Evolutionary conservation across 2,797 vertebrate genomes (phyloP), one percentile per base, ranked within the genome.

Genomic region (Paedocypris micromegethes): DNA sequence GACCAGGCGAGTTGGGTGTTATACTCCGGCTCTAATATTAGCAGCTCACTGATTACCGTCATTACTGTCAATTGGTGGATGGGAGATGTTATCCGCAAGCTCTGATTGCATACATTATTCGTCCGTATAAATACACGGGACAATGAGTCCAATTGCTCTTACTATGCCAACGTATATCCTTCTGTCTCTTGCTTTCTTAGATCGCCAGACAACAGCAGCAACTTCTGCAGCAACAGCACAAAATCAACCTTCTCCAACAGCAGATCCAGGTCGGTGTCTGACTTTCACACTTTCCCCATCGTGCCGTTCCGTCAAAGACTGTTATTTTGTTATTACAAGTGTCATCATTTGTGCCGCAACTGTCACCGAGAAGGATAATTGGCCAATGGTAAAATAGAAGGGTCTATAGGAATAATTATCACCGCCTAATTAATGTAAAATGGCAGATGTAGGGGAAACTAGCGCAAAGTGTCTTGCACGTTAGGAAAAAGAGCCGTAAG

Each of bases 241-340:
- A 98, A 90, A 99, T 99, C 92, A 99, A 99, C 91, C 93, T 99
- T 85, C 93, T 99, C 78, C 97, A 99, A 87, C 97, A 99, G 87
- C 97, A 99, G 93, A 98, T 99, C 89, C 97, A 99, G 97, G 97
- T 99, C 91, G 92, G 97, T 94, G 78, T 86, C 70, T n/a, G 37
- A 44, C 42, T 66, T 54, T 4, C 43, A 47, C 2, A 3, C 48
- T 65, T 71, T 58, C 41, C 5, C 3, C 55, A 23, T 67, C 38
- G 37, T 58, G 9, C 37, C 4, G 9, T 56, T 43, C 8, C 53
- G 49, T 64, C 78, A 63, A 63, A 70, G 63, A 63, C 2, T 37
- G 5, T 70, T 64, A 64, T 56, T 64, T 85, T 82, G 78, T 80
- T 81, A 75, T 83, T 79, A 82, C 84, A 81, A 83, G 82, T 65